A percentile compares a stretch with the other conserved stretches of the same genome.
These are phyloP conservation scores for Oasisia sp. DNA, from an alignment of 2,888 invertebrate species.

Conservation along the genomic window DNA sequence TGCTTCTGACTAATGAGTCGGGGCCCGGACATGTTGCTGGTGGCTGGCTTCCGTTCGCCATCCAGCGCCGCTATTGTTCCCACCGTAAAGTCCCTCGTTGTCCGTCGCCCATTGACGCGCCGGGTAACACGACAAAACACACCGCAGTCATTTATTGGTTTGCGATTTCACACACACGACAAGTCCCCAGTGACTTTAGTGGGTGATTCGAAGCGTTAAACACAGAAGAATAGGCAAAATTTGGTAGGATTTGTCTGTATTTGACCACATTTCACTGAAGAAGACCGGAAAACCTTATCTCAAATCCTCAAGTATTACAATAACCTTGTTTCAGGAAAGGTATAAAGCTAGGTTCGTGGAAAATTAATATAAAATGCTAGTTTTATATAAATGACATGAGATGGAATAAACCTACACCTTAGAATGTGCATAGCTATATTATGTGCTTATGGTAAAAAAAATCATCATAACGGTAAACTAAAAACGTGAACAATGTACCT, in stretches of 20 bases:
- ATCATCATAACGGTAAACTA: no score
- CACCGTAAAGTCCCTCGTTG: neutral
- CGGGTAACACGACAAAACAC: neutral
- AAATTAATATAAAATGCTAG: neutral
- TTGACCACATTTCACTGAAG: neutral
- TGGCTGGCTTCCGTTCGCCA: neutral
- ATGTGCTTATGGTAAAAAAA: no score
- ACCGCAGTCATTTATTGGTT: neutral
- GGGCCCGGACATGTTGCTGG: neutral
- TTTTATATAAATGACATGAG: neutral
- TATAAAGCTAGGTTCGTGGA: neutral
- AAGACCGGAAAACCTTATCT: neutral
- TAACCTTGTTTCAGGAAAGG: neutral
- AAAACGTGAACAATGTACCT: no score
- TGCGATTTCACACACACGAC: neutral
- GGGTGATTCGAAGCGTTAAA: neutral
- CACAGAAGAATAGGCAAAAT: neutral
- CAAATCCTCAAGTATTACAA: neutral
- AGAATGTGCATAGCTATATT: no score
- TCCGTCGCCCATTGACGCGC: neutral
- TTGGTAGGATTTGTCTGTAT: neutral
- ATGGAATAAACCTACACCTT: neutral
- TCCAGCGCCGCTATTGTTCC: neutral
- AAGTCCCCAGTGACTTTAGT: neutral
- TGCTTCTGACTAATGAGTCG: slow-evolving; percentile 17